Conservation (phyloP, 2,113 vertebrate species). For the Arenaria interpres region DNA sequence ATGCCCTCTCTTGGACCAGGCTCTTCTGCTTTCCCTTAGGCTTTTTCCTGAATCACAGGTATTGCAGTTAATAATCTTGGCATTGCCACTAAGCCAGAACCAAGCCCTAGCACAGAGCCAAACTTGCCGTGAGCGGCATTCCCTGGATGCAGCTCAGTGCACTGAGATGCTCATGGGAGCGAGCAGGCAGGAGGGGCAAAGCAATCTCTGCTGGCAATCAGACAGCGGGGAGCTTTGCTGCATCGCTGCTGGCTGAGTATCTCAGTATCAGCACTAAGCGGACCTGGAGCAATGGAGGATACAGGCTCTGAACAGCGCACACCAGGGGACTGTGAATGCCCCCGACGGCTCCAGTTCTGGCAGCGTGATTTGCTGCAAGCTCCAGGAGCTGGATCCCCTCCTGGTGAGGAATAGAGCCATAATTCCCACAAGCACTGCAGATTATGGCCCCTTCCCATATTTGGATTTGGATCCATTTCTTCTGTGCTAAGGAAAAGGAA, state of each 20-base stretch:
- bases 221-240: background rate
- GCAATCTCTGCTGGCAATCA: background rate
- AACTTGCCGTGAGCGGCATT: background rate
- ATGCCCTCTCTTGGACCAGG: background rate
- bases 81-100: background rate
- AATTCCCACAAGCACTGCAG: background rate
- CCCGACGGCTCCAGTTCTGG: background rate
- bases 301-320: background rate
- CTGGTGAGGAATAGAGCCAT: background rate
- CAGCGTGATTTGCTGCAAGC: background rate
- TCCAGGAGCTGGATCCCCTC: background rate
- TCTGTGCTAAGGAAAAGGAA: background rate
- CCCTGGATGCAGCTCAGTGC: background rate
- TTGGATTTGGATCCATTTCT: background rate
- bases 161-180: background rate
- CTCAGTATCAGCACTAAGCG: accelerated
- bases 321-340: background rate
- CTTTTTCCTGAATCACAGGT: background rate
- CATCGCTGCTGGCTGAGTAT: background rate
- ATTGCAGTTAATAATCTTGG: background rate
- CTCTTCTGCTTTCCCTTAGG: background rate
- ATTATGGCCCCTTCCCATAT: background rate
- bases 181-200: background rate
- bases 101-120: background rate
- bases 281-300: background rate